Conservation (phyloP, 2,113 vertebrate genomes). For the Brevimyrus niger region DNA sequence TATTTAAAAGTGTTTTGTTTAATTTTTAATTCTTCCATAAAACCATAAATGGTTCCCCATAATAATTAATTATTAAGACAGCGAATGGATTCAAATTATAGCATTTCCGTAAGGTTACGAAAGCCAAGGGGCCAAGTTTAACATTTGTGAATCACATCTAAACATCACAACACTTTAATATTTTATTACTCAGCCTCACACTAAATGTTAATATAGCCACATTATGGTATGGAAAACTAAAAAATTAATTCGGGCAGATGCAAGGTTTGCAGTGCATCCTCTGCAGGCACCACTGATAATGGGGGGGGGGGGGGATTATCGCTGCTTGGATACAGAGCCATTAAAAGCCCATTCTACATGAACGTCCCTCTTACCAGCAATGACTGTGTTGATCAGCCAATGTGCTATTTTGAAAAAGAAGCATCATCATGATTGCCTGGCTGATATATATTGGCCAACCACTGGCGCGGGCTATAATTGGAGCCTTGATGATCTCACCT, state of each 20-base stretch:
- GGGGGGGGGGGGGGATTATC: not conserved
- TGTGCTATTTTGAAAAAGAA: not conserved
- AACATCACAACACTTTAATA: not conserved
- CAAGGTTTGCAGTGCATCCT: not conserved
- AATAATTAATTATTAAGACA: not conserved
- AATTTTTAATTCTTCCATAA: not conserved
- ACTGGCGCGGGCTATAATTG: not conserved
- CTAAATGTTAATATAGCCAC: not conserved
- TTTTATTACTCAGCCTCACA: not conserved
- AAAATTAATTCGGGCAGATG: not conserved
- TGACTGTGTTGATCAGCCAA: not conserved
- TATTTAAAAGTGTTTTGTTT: not conserved
- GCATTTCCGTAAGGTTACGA: not conserved
- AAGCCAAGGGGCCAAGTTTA: not conserved
- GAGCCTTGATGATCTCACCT: slow-evolving; percentile 10
- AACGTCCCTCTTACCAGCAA: not conserved
- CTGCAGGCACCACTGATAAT: not conserved
- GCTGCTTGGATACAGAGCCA: not conserved
- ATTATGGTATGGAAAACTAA: not conserved
- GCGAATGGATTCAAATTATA: not conserved
- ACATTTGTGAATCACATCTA: not conserved
- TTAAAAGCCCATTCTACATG: not conserved
- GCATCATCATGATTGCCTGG: not conserved
- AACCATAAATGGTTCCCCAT: not conserved
- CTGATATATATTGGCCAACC: not conserved